Evolutionary conservation across 2,888 invertebrate species (phyloP).

Genomic region (Agriopis marginaria): DNA sequence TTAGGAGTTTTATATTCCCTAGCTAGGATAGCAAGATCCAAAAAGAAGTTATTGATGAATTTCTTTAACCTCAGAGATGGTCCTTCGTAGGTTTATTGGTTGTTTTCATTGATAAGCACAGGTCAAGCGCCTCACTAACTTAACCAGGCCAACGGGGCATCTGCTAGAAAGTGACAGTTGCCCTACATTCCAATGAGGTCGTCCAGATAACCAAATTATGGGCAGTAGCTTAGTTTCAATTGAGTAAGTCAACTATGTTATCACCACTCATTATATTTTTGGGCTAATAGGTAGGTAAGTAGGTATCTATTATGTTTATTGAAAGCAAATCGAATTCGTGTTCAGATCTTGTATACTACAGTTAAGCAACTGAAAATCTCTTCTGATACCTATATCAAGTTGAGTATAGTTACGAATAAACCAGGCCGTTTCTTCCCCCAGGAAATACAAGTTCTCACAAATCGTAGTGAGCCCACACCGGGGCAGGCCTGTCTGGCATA

Average conservation of each 20-base stretch:
- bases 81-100: not conserved
- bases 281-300: too few species aligned
- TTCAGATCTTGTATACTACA: too few species aligned
- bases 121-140: constrained; percentile 9
- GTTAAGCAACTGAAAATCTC: too few species aligned
- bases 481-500: constrained; percentile 59
- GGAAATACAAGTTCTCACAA: constrained; percentile 77
- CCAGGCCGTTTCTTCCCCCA: constrained; percentile 60
- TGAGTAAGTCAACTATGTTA: too few species aligned
- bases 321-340: too few species aligned
- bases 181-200: constrained; percentile 14
- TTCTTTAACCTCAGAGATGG: not conserved
- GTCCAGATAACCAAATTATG: constrained; percentile 18
- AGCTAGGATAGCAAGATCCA: too few species aligned
- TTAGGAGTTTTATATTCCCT: too few species aligned
- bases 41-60: not conserved
- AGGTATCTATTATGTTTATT: too few species aligned
- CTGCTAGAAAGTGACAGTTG: constrained; percentile 18
- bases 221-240: not conserved
- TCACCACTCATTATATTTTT: too few species aligned
- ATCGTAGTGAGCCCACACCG: constrained; percentile 62
- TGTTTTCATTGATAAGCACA: not conserved
- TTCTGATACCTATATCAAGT: not conserved
- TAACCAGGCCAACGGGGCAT: constrained; percentile 4
- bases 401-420: not conserved